Conservation (phyloP, 2,888 invertebrate species). For the Odontothrips loti region DNA sequence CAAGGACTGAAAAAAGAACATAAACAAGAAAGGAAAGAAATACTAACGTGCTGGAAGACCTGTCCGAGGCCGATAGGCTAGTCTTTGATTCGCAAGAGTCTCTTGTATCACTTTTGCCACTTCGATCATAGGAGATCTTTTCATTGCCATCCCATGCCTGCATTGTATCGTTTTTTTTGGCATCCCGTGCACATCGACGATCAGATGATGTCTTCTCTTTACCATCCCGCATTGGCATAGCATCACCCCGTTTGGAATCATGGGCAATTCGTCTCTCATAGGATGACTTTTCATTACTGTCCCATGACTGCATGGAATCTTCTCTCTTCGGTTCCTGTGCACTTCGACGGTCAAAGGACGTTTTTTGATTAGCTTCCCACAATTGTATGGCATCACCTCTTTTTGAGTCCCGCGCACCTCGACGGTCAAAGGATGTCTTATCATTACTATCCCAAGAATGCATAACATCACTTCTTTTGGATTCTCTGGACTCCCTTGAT, state of each 20-base stretch:
- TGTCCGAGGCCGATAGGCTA: not conserved
- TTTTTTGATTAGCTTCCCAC: too few relatives aligned
- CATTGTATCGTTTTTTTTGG: too few relatives aligned
- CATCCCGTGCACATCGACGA: too few relatives aligned
- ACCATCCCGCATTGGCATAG: too few relatives aligned
- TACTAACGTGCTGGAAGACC: conserved; percentile 27
- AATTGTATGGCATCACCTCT: too few relatives aligned
- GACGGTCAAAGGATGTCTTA: too few relatives aligned
- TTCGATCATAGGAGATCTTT: too few relatives aligned
- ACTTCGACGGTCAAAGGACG: not conserved
- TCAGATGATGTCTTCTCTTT: too few relatives aligned
- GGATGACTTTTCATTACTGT: not conserved
- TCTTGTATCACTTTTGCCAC: not conserved
- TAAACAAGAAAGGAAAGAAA: not conserved
- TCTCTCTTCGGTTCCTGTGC: not conserved
- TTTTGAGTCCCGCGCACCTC: too few relatives aligned
- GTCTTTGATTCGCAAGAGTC: conserved; percentile 1
- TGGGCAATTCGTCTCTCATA: too few relatives aligned
- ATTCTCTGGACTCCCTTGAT: not conserved
- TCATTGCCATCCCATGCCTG: too few relatives aligned
- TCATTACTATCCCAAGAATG: not conserved
- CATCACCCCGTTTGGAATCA: too few relatives aligned
- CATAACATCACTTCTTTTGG: not conserved
- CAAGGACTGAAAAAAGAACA: not conserved
- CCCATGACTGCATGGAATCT: not conserved